Base-by-base conservation (phyloP, 2,113 vertebrate genomes). In the Willisornis vidua region DNA sequence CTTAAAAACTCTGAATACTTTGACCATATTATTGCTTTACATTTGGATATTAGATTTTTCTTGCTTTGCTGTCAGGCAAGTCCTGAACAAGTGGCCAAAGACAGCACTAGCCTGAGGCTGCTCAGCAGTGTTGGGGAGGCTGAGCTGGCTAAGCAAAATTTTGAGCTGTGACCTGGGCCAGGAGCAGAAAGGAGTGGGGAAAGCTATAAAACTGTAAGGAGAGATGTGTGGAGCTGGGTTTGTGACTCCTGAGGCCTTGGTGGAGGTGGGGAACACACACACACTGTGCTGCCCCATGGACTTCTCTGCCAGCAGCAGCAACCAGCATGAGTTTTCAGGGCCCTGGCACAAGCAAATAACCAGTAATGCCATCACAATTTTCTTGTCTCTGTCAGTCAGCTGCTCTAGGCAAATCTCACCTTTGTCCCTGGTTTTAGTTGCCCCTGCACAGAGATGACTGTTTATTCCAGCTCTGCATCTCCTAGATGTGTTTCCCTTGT, bases 21-120 rank as follows among this genome's bases (percentile, higher is more conserved):
- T n/a, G 39, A 29, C 54, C 37, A 4, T 45, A 29, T 74, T 65
- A n/a, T 29, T 79, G n/a, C 24, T 63, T 92, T 90, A 55, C 18
- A 39, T 71, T 75, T 79, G 46, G 9, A 37, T 77, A 39, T 41
- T 84, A 51, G n/a, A 66, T 71, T 66, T 83, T 87, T 78, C 24
- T 89, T 67, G 9, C 14, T 25, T 80, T 67, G 9, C 19, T 66
- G 6, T 65, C 16, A 49, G 46, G 17, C 25, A 77, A 83, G 65
- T 90, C 33, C 29, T 51, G 35, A 87, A 46, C 9, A 62, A 51
- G 24, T 10, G 7, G 17, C 26, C 35, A 41, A 78, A 77, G 18
- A 26, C 54, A 84, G 51, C 0, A 0, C 41, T 45, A 58, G 11
- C 17, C 43, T 7, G 37, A 73, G n/a, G 28, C 46, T 58, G 77